Percentiles rank a stretch among this genome's conserved stretches.
These are phyloP conservation scores for Theocolax elegans DNA, from an alignment of 1,140 invertebrate genomes.

Conservation along the genomic window DNA sequence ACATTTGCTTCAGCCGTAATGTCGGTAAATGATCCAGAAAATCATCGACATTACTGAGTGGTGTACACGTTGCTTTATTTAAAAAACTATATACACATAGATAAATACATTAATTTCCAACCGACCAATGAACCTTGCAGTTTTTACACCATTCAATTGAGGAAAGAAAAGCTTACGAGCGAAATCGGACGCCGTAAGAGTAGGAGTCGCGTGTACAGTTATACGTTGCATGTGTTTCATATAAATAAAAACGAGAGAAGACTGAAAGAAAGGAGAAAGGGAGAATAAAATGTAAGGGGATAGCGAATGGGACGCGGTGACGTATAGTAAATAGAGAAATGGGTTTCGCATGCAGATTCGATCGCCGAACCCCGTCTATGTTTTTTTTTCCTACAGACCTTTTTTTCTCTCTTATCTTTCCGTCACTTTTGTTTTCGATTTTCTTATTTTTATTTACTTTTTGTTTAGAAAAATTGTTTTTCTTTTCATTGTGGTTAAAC, in stretches of 20 bases:
- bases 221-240: too few species aligned
- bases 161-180: conserved; percentile 10
- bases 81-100: neutral
- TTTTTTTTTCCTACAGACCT: neutral
- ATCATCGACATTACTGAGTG: neutral
- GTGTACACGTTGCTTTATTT: neutral
- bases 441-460: neutral
- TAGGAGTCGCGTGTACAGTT: neutral
- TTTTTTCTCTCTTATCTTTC: conserved; percentile 12
- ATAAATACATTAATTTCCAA: neutral
- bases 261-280: neutral
- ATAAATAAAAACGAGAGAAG: neutral
- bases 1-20: neutral
- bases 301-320: conserved; percentile 23
- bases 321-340: conserved; percentile 41
- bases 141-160: neutral
- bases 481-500: too few species aligned
- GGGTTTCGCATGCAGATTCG: conserved; percentile 54
- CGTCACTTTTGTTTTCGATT: neutral
- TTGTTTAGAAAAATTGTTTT: neutral
- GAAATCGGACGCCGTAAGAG: conserved; percentile 7
- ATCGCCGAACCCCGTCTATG: conserved; percentile 33
- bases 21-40: conserved; percentile 25
- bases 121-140: conserved; percentile 5
- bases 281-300: neutral